Evolutionary conservation across 53 echinoderm and acorn worm species (phyloP).

Genomic region (Luidia sarsii): DNA sequence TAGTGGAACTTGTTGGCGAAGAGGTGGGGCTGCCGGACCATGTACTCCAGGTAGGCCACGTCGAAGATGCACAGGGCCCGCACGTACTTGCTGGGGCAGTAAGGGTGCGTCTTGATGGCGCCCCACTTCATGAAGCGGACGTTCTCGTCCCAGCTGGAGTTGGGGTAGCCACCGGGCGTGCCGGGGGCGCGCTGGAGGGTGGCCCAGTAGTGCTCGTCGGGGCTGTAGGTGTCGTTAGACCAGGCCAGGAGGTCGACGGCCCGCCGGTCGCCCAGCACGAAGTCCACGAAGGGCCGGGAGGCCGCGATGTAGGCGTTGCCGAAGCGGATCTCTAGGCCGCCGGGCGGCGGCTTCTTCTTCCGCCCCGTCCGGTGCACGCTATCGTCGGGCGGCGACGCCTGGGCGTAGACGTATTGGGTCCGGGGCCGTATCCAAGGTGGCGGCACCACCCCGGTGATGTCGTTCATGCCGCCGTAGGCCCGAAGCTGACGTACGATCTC

Average conservation of each 20-base stretch:
- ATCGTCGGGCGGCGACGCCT: slow-evolving; percentile 57
- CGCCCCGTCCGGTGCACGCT: slow-evolving; percentile 45
- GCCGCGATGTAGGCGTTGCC: slow-evolving; percentile 96
- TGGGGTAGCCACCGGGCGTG: slow-evolving; percentile 83
- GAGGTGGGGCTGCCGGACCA: slow-evolving; percentile 41
- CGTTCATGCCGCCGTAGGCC: slow-evolving; percentile 77
- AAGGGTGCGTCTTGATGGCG: slow-evolving; percentile 58
- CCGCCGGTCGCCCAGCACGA: slow-evolving; percentile 67
- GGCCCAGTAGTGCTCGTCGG: slow-evolving; percentile 94
- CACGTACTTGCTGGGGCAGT: slow-evolving; percentile 65
- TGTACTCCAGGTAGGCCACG: slow-evolving; percentile 52
- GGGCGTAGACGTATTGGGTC: slow-evolving; percentile 61
- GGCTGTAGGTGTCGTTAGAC: slow-evolving; percentile 89
- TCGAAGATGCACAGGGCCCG: slow-evolving; percentile 60
- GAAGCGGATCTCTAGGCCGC: slow-evolving; percentile 76
- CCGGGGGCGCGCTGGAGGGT: slow-evolving; percentile 71
- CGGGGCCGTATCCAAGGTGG: slow-evolving; percentile 56
- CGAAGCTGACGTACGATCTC: slow-evolving; percentile 86
- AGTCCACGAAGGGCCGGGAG: slow-evolving; percentile 68
- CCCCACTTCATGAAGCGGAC: slow-evolving; percentile 91
- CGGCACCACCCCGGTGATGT: slow-evolving; percentile 74
- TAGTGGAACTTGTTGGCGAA: slow-evolving; percentile 68
- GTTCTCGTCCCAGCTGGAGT: slow-evolving; percentile 67
- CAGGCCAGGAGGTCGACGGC: slow-evolving; percentile 80
- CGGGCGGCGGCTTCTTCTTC: slow-evolving; percentile 76